Conservation (phyloP, 2,113 vertebrate genomes). For the Mobula birostris region DNA sequence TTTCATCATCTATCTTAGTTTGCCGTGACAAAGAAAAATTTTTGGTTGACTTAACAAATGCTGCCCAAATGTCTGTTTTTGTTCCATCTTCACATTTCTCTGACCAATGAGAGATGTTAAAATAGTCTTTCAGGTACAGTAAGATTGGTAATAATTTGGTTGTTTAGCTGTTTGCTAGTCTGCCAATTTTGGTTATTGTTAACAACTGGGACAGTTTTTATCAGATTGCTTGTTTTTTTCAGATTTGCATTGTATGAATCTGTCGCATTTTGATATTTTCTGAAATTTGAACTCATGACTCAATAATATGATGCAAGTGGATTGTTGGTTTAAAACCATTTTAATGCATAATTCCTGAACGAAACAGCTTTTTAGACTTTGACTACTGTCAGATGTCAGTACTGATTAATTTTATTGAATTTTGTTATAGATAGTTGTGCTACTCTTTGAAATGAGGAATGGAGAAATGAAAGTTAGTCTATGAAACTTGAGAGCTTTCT, state of each 20-base stretch:
- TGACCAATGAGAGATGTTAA: background rate
- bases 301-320: background rate
- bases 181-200: background rate
- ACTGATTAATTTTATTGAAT: background rate
- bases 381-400: background rate
- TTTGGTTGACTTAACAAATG: background rate
- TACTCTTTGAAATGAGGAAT: background rate
- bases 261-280: background rate
- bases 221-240: background rate
- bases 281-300: background rate
- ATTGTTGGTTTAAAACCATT: background rate
- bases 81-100: background rate
- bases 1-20: background rate
- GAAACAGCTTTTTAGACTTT: background rate
- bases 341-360: background rate
- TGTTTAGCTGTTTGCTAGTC: background rate
- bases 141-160: background rate
- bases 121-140: conserved; percentile 13
- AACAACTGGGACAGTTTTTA: background rate
- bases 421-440: background rate
- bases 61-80: background rate
- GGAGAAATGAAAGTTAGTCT: background rate
- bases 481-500: background rate
- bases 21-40: too few relatives aligned
- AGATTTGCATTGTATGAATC: background rate